These are phyloP conservation scores for Perdita meconis DNA, from an alignment of 2,888 invertebrate species.

Conservation along the genomic window DNA sequence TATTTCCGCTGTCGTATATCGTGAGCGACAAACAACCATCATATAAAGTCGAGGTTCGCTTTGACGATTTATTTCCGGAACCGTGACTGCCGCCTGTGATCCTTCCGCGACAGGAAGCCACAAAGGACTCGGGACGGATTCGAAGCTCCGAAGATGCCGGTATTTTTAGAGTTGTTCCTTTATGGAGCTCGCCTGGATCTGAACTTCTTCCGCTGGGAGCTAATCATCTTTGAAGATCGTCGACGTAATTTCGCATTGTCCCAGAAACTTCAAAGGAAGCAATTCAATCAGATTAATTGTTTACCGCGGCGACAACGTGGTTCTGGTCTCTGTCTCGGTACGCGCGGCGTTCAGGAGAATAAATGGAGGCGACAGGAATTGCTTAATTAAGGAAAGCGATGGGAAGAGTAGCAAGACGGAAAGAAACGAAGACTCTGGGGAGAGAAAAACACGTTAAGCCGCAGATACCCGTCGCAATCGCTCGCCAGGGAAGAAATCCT, in stretches of 20 bases:
- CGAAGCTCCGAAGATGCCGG: slow-evolving; percentile 9
- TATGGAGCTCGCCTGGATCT: neutral
- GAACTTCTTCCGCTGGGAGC: neutral
- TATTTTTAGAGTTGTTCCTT: slow-evolving; percentile 39
- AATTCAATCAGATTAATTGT: slow-evolving; percentile 26
- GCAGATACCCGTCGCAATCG: slow-evolving; percentile 50
- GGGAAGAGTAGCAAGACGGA: neutral
- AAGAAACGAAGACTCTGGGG: slow-evolving; percentile 32
- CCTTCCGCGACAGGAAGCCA: slow-evolving; percentile 22
- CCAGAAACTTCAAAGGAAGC: neutral
- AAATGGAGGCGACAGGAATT: slow-evolving; percentile 17
- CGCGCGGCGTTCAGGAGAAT: neutral
- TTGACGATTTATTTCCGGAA: slow-evolving; percentile 54
- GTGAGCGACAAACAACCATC: slow-evolving; percentile 41
- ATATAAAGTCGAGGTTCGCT: slow-evolving; percentile 38
- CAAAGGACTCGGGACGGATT: slow-evolving; percentile 24
- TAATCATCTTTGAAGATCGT: slow-evolving; percentile 30
- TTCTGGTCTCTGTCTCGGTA: neutral
- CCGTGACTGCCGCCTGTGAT: slow-evolving; percentile 25
- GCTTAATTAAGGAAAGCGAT: slow-evolving; percentile 39
- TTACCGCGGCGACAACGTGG: neutral
- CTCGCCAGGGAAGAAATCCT: slow-evolving; percentile 25
- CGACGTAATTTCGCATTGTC: neutral
- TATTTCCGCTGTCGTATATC: slow-evolving; percentile 39
- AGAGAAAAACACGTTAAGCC: slow-evolving; percentile 54